Base-by-base conservation (phyloP, 2,113 vertebrate genomes). In the Aythya baeri region DNA sequence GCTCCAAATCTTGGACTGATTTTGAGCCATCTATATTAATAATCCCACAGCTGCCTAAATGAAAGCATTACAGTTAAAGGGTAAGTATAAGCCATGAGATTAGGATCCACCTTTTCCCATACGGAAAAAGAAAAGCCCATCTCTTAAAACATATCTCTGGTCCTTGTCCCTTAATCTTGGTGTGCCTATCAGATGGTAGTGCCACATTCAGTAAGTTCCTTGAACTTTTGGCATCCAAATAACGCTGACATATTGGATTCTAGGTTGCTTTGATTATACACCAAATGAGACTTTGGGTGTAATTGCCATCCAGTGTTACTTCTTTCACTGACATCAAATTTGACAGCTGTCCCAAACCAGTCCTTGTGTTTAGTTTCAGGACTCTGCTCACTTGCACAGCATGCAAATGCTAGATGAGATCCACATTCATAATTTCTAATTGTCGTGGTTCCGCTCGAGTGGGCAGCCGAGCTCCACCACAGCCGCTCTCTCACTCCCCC, bases 141-240 rank as follows among this genome's bases (percentile, higher is more conserved):
- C 58, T n/a, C 26, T 76, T 59, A 36, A 49, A 68, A 52, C n/a
- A 17, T 6, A 3, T 54, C 73, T 87, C 32, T 11, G 20, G 10
- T 12, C 29, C 36, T 70, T 32, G 17, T 5, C 41, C 8, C 13
- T 80, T 54, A 46, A 36, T 49, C 29, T 20, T 79, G 57, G 29
- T n/a, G 13, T 41, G 7, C 7, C 15, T 46, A 5, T 44, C 13
- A 22, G 14, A 52, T 0, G 3, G 11, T 18, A 79, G 23, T 22
- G 17, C 11, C 43, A 75, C 36, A 31, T 52, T 59, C 32, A 29
- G 43, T 63, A 75, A 58, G 15, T 29, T 31, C 26, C 13, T 52
- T 59, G 20, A 11, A 8, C 62, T 74, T 67, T 6, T 1, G 36
- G 50, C 14, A 17, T 41, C 36, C 10, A 2, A 52, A 52, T 4